These are phyloP conservation scores for Chaetops frenatus DNA, from an alignment of 2,113 vertebrate species.

Conservation along the genomic window DNA sequence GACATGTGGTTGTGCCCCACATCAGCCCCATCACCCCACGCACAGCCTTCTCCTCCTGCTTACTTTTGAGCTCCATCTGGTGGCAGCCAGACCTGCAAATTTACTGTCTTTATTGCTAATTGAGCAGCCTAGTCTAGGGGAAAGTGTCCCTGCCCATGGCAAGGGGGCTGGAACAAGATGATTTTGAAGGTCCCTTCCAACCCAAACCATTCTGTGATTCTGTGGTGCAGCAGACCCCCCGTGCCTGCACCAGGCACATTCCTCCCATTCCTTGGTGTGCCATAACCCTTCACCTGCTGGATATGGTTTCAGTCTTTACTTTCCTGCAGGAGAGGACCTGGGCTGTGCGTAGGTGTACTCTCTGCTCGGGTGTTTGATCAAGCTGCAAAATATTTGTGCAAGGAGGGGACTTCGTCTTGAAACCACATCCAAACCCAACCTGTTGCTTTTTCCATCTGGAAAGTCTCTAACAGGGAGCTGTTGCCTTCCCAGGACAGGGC, in stretches of 20 bases:
- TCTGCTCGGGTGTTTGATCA: background rate
- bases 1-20: background rate
- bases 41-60: background rate
- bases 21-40: background rate
- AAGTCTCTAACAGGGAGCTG: background rate
- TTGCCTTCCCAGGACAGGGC: background rate
- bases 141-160: background rate
- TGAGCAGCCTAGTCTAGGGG: background rate
- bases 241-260: rapidly evolving
- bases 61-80: slow-evolving; percentile 29
- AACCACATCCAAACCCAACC: rapidly evolving
- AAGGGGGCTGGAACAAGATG: background rate
- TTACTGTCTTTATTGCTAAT: background rate
- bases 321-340: background rate
- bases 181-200: background rate
- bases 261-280: background rate
- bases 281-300: background rate
- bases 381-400: background rate
- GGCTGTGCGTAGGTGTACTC: rapidly evolving
- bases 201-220: background rate
- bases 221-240: no score
- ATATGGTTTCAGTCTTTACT: rapidly evolving
- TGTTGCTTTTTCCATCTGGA: background rate
- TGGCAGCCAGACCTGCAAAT: background rate
- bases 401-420: background rate